Conservation (phyloP, 2,888 invertebrate species). For the Dolomedes plantarius region DNA sequence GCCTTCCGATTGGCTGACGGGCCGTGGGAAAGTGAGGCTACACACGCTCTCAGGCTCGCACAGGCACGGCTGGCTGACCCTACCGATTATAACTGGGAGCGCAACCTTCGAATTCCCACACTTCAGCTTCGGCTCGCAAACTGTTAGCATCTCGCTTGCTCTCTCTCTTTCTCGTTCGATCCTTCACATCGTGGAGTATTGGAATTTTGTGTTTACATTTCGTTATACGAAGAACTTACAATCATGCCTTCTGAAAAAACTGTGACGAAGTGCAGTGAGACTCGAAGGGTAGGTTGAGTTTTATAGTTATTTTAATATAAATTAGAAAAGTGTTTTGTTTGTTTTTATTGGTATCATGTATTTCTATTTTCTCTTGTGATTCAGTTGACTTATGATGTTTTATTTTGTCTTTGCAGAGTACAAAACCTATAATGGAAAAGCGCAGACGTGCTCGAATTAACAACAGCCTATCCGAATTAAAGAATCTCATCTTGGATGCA, state of each 20-base stretch:
- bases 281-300: conserved; percentile 67
- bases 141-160: conserved; percentile 36
- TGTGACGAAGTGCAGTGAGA: conserved; percentile 61
- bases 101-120: conserved; percentile 48
- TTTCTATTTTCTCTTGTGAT: background rate
- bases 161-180: conserved; percentile 16
- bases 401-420: conserved; percentile 54
- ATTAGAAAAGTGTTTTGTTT: background rate
- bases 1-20: conserved; percentile 61
- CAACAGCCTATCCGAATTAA: conserved; percentile 72
- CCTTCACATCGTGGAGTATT: background rate
- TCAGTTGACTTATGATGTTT: background rate
- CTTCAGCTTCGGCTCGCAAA: conserved; percentile 43
- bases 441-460: conserved; percentile 72
- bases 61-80: conserved; percentile 62
- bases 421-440: conserved; percentile 73
- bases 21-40: conserved; percentile 66
- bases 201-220: conserved; percentile 28
- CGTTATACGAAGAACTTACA: background rate
- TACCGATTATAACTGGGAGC: conserved; percentile 36
- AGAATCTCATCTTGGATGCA: conserved; percentile 72
- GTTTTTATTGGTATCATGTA: background rate
- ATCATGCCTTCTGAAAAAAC: conserved; percentile 70
- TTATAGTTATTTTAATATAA: conserved; percentile 11
- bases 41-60: conserved; percentile 58